phyloP scores from a whole-genome alignment of 30 jellyfish, hydroid and myxozoan species.

The Catostylus mosaicus region DNA sequence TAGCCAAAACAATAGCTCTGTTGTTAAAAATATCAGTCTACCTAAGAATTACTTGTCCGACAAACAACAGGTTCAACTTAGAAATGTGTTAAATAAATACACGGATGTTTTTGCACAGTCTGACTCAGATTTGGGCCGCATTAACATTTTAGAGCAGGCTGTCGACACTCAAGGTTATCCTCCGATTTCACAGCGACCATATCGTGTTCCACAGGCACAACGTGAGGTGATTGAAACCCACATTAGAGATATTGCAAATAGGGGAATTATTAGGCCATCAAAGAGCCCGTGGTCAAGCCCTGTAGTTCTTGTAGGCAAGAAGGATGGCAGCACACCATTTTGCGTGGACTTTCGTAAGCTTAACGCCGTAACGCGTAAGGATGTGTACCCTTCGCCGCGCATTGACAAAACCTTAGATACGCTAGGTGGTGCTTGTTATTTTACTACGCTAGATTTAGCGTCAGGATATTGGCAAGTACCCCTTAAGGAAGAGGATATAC shows the following conservation, averaged over 20 bases:
- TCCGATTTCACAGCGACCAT: conserved; percentile 37
- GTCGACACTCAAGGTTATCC: conserved; percentile 37
- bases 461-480: conserved; percentile 79
- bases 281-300: conserved; percentile 74
- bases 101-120: conserved; percentile 40
- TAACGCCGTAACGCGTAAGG: conserved; percentile 50
- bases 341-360: conserved; percentile 68
- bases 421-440: conserved; percentile 39
- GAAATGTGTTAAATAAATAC: conserved; percentile 28
- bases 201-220: conserved; percentile 33
- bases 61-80: conserved; percentile 30
- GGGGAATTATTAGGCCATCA: conserved; percentile 57
- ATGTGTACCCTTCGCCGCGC: conserved; percentile 60
- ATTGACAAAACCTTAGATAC: conserved; percentile 54
- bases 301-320: conserved; percentile 54
- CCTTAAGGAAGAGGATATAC: conserved; percentile 28
- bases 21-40: conserved; percentile 2
- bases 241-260: conserved; percentile 28
- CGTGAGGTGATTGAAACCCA: conserved; percentile 37
- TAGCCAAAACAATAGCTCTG: not conserved
- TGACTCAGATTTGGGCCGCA: conserved; percentile 47
- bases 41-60: conserved; percentile 13
- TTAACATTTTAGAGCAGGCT: conserved; percentile 16
- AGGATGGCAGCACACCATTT: conserved; percentile 70
- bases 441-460: conserved; percentile 55